Conservation (phyloP, 2,113 vertebrate species). For the Abramis brama region DNA sequence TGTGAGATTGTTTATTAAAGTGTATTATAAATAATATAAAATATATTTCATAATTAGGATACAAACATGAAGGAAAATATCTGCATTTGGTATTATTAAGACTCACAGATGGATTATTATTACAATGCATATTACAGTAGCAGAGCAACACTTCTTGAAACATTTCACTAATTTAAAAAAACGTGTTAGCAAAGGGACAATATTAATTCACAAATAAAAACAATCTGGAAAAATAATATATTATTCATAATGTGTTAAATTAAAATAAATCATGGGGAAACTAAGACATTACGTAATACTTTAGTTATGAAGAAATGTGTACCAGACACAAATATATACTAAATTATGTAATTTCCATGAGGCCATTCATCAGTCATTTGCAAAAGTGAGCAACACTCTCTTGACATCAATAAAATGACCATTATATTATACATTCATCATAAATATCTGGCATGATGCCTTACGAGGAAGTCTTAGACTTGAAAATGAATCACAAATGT, state of each 20-base stretch:
- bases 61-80: constrained; percentile 47
- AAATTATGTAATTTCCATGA: constrained; percentile 44
- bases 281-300: constrained; percentile 26
- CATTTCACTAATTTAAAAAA: constrained; percentile 33
- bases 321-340: constrained; percentile 66
- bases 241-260: constrained; percentile 50
- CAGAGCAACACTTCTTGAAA: constrained; percentile 41
- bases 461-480: constrained; percentile 59
- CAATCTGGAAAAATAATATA: constrained; percentile 43
- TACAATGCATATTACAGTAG: constrained; percentile 17
- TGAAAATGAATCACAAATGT: constrained; percentile 35
- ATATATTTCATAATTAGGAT: constrained; percentile 53
- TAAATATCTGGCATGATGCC: constrained; percentile 71
- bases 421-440: constrained; percentile 55
- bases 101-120: constrained; percentile 25
- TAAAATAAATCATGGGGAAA: constrained; percentile 48
- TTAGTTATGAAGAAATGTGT: constrained; percentile 66
- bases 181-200: constrained; percentile 34
- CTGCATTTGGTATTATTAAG: constrained; percentile 24
- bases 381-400: constrained; percentile 24
- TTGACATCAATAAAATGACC: constrained; percentile 23
- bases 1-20: constrained; percentile 37
- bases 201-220: constrained; percentile 45
- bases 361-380: constrained; percentile 9
- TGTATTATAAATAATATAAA: constrained; percentile 58